Evolutionary conservation across 2,113 vertebrate species (phyloP).

Genomic region (Salvelinus sp.): DNA sequence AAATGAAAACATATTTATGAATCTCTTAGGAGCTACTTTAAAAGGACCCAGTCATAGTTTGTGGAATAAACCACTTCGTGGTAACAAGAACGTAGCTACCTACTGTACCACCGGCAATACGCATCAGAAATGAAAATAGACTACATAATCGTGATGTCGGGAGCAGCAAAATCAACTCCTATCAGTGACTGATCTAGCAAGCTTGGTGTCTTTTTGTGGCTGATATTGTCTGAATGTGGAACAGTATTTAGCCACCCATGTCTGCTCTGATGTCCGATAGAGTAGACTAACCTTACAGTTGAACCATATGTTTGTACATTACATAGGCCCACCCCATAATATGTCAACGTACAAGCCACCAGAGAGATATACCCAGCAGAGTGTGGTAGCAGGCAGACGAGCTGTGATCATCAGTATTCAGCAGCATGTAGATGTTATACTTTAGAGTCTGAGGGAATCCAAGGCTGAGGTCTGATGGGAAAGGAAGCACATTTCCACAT

Average conservation of each 20-base stretch:
- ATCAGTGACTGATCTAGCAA: too few species aligned
- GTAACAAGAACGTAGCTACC: conserved; percentile 25
- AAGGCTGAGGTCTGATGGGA: neutral
- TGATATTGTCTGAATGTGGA: too few species aligned
- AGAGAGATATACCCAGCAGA: neutral
- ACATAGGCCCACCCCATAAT: neutral
- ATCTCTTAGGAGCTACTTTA: neutral
- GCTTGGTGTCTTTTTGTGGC: too few species aligned
- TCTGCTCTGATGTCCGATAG: neutral
- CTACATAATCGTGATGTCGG: too few species aligned
- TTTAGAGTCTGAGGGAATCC: neutral
- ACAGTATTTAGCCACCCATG: too few species aligned
- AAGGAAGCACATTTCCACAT: neutral
- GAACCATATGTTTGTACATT: neutral
- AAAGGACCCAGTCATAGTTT: conserved; percentile 1
- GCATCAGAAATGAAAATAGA: too few species aligned
- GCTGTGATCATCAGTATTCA: neutral
- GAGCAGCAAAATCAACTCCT: too few species aligned
- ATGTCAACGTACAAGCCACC: neutral
- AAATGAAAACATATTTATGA: neutral
- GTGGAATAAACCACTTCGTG: conserved; percentile 50
- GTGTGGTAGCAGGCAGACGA: neutral
- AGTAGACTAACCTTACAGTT: neutral
- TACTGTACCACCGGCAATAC: neutral
- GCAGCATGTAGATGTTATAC: neutral